Evolutionary conservation across 1,140 invertebrate species (phyloP).

Genomic region (Nephotettix cincticeps): DNA sequence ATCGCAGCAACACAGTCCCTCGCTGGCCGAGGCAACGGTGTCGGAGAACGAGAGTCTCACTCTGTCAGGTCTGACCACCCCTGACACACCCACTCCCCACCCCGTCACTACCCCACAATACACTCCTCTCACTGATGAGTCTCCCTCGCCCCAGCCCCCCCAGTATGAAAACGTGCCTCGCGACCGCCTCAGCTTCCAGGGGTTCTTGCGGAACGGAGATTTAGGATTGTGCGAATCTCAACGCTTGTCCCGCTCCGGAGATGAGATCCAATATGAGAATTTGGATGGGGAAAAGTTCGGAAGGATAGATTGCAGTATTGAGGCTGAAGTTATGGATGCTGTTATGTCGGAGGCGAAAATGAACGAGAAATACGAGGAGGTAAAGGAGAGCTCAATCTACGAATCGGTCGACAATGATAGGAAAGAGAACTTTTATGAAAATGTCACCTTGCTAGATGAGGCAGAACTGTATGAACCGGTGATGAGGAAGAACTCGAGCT

Average conservation of each 20-base stretch:
- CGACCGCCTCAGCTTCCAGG: slow-evolving; percentile 29
- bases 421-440: slow-evolving; percentile 29
- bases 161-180: slow-evolving; percentile 13
- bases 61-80: slow-evolving; percentile 38
- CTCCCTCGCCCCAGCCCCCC: slow-evolving; percentile 2
- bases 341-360: not conserved
- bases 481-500: slow-evolving; percentile 18
- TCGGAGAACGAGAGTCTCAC: slow-evolving; percentile 47
- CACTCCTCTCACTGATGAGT: slow-evolving; percentile 37
- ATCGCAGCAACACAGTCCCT: slow-evolving; percentile 35
- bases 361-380: slow-evolving; percentile 26
- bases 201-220: slow-evolving; percentile 15
- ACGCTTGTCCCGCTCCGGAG: not conserved
- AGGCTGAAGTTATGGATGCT: not conserved
- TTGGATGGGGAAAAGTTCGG: not conserved
- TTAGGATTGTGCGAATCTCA: not conserved
- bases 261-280: slow-evolving; percentile 23
- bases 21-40: slow-evolving; percentile 43
- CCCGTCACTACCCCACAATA: slow-evolving; percentile 29
- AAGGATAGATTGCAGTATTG: slow-evolving; percentile 2
- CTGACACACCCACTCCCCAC: slow-evolving; percentile 37
- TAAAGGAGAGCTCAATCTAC: slow-evolving; percentile 29
- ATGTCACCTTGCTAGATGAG: not conserved
- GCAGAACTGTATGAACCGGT: slow-evolving; percentile 21
- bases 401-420: slow-evolving; percentile 17